Base-by-base conservation (phyloP, 1,140 invertebrate genomes). In the Brachionus koreanus region DNA sequence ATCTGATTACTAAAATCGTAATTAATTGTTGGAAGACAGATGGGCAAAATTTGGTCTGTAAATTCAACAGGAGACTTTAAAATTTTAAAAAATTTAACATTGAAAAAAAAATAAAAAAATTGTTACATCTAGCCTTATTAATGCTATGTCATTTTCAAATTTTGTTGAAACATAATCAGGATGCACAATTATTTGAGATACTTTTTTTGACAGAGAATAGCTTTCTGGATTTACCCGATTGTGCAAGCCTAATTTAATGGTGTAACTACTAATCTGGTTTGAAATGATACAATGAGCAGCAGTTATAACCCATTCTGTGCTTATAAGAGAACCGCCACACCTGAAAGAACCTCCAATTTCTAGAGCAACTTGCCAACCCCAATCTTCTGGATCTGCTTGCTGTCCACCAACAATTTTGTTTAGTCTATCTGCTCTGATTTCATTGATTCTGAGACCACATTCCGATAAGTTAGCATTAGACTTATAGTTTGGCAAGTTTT, bases 221-320 rank as follows among this genome's bases (percentile, higher is more conserved):
- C 7, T 9, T 7, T 81, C 77, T 25, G 23, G 33, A 7, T 0
- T 65, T 5, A 9, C 1, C 25, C 52, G 7, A 46, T 81, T 57
- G 16, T 77, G 75, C 6, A 37, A 16, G 49, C 75, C 75, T 16
- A 77, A 5, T 25, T 57, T 46, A 10, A 77, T 52, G n/a, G 13
- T 52, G 19, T 72, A 77, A 16, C 13, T 52, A n/a, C 52, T 52
- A n/a, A 13, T 49, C 7, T 23, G 75, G 13, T n/a, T 16, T 16
- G 86, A 29, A 29, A 29, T 85, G 67, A 63, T 37, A 84, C 92
- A 93, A 85, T 93, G 92, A 1, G 91, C 92, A 4, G 92, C 92
- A 0, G 92, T 92, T 13, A 93, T 57, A 0, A 93, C 88, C 85
- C 92, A 92, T 19, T 90, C 87, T 49, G 88, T 88, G 82, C 88